Base-by-base conservation (phyloP, 1,140 invertebrate genomes). In the Drosophila funebris region DNA sequence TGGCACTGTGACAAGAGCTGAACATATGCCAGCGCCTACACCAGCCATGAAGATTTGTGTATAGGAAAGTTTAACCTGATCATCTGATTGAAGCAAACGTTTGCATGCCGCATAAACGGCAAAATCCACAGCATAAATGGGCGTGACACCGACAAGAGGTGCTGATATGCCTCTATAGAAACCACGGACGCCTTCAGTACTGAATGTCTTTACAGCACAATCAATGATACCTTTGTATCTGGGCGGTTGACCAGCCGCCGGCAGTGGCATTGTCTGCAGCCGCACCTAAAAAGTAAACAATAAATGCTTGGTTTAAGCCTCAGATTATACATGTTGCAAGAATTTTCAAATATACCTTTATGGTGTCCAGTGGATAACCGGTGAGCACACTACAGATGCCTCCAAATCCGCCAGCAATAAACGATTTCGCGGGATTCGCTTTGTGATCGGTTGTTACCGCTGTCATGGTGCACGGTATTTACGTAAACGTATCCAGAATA, bases 41-140 rank as follows among this genome's bases (percentile, higher is more conserved):
- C 99, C 99, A 66, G 99, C 98, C 60, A 95, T 94, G 91, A 99
- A 99, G 18, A 98, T 92, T 92, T 98, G 96, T 6, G 93, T 67
- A 52, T 94, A 93, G 43, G 94, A 94, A 0, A 99, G 92, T 78
- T 95, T 92, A 75, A 96, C 93, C 72, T 96, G 93, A 91, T 93
- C 89, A n/a, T 93, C 93, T 67, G 94, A 92, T 92, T 95, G 96
- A 57, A 97, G 93, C 4, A 99, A 78, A 74, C 94, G 95, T 91
- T 99, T 99, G 0, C 98, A 98, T 2, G 99, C 92, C 22, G 98
- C 97, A 93, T 96, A 99, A 13, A 98, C 98, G 76, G 99, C 95
- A 92, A 99, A 99, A 92, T 98, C 99, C 22, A 99, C 95, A 0
- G 99, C 96, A 85, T 97, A 97, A 89, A 97, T 97, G 16, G 96